phyloP scores from a whole-genome alignment of 2,888 invertebrate species.

The Troides aeacus region DNA sequence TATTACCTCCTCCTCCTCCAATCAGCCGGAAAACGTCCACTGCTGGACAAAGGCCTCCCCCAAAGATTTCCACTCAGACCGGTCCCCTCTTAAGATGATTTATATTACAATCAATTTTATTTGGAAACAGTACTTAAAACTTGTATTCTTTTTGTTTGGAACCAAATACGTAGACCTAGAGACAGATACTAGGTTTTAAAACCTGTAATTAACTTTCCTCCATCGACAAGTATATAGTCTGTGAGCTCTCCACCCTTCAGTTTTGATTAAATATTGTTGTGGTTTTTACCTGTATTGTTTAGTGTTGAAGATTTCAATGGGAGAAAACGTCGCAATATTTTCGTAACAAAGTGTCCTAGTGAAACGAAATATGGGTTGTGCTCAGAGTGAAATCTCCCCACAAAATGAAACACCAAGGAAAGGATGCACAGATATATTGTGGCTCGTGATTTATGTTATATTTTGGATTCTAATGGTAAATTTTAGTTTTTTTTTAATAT shows the following conservation, averaged over 20 bases:
- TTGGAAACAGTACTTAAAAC: too few relatives aligned
- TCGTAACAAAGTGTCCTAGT: background rate
- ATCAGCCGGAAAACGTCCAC: too few relatives aligned
- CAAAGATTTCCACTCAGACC: too few relatives aligned
- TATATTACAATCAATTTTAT: too few relatives aligned
- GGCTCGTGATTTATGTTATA: slow-evolving; percentile 87
- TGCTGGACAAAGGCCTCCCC: too few relatives aligned
- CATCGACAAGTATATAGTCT: too few relatives aligned
- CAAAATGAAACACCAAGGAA: slow-evolving; percentile 82
- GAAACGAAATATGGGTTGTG: slow-evolving; percentile 80
- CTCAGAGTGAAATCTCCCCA: slow-evolving; percentile 83
- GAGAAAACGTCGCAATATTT: background rate
- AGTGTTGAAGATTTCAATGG: background rate
- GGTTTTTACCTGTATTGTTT: background rate
- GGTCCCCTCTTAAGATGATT: too few relatives aligned
- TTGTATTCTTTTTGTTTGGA: too few relatives aligned
- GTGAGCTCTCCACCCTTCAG: background rate
- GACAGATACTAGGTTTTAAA: too few relatives aligned
- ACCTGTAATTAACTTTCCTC: too few relatives aligned
- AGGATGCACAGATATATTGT: slow-evolving; percentile 90
- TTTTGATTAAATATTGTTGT: background rate
- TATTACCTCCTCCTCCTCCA: too few relatives aligned
- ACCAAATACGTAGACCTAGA: too few relatives aligned
- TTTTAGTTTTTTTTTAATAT: slow-evolving; percentile 13
- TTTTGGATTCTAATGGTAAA: slow-evolving; percentile 93